These are phyloP conservation scores for Melangyna quadrimaculata DNA, from an alignment of 2,888 invertebrate species.

Conservation along the genomic window DNA sequence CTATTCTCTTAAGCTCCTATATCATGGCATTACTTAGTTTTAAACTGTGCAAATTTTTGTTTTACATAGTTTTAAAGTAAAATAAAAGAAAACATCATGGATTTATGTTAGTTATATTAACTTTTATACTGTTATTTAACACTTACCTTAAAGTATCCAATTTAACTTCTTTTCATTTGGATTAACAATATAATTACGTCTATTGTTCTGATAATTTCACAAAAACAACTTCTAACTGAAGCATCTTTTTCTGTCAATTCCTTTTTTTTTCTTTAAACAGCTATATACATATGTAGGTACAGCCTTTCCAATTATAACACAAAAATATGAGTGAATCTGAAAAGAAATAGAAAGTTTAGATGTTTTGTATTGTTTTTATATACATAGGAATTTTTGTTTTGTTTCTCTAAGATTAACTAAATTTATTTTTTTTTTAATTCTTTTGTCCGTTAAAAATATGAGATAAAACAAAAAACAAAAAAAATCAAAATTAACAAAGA, in stretches of 20 bases:
- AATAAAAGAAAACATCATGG: too few species aligned
- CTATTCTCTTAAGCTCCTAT: too few species aligned
- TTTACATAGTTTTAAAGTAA: too few species aligned
- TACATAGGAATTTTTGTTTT: background rate
- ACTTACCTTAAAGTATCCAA: constrained; percentile 39
- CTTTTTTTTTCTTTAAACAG: background rate
- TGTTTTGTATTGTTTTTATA: background rate
- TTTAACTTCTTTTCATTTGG: constrained; percentile 59
- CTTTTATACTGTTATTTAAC: background rate
- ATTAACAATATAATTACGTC: constrained; percentile 7
- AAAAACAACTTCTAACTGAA: constrained; percentile 22
- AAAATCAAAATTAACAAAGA: background rate
- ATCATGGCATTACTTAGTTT: too few species aligned
- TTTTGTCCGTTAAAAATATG: constrained; percentile 21
- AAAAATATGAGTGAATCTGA: constrained; percentile 32
- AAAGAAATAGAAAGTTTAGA: constrained; percentile 64
- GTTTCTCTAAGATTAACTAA: background rate
- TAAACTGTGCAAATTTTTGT: too few species aligned
- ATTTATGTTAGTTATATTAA: background rate
- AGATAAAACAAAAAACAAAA: background rate
- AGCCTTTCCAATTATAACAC: constrained; percentile 43
- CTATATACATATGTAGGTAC: background rate
- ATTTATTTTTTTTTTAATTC: constrained; percentile 12
- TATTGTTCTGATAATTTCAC: constrained; percentile 25
- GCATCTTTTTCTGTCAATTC: constrained; percentile 36